Evolutionary conservation across 2,113 vertebrate species (phyloP), one percentile per base, ranked within the genome.

Genomic region (Phainopepla nitens): DNA sequence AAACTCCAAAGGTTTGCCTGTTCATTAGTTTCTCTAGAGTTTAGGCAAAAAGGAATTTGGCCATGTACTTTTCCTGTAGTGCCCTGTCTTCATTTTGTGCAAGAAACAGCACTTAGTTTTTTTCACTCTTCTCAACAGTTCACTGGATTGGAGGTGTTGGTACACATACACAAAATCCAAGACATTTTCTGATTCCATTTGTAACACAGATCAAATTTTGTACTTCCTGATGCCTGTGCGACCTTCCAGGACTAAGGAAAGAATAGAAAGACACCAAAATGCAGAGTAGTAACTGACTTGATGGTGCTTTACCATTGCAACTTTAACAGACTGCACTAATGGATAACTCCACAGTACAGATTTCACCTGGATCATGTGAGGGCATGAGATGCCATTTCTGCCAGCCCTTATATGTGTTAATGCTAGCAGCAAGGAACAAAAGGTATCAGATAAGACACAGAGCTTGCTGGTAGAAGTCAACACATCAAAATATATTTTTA

Each of bases 381-480:
- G 64, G 44, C 83, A 84, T 0, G 8, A 87, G 72, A 81, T 70
- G 68, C 41, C 76, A 62, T 49, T 96, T 92, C 64, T 94, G 82
- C 47, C 76, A 94, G 51, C 33, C 42, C 60, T 66, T 36, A 5
- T 6, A 75, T 27, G 42, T 39, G 36, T 83, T 81, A 75, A 89
- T 1, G 24, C 39, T 41, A 62, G 71, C 90, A 92, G 68, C 12
- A 5, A 28, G 86, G 83, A 90, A 94, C 47, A 95, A 92, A 93
- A 84, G 60, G 28, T 60, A 94, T 6, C 49, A 54, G 89, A 92
- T 47, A 93, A 90, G 64, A 90, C 86, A 83, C 29, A 47, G 23
- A 84, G 68, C 41, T 95, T 78, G 56, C 80, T 92, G 64, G 60
- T 81, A 68, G 61, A 81, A 94, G 80, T 94, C 93, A 96, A 87